A percentile compares a stretch with the other conserved stretches of the same genome.
phyloP scores from a whole-genome alignment of 2,113 vertebrate genomes.

The Ammodytes marinus region DNA sequence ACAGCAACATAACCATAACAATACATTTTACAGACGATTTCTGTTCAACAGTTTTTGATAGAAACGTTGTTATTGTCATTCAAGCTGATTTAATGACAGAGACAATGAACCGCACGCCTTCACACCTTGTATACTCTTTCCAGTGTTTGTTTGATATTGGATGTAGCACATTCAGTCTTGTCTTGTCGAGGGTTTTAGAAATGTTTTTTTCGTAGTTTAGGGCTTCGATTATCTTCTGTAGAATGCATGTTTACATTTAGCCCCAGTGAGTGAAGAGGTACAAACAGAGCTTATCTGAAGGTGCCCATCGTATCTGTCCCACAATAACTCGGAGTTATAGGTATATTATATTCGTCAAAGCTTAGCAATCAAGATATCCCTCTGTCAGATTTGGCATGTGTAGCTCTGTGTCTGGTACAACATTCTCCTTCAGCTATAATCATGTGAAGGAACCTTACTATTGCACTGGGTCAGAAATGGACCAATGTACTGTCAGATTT shows the following conservation, averaged over 20 bases:
- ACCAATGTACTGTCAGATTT: neutral
- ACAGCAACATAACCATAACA: neutral
- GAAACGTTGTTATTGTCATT: no score
- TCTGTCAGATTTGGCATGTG: neutral
- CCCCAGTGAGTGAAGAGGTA: neutral
- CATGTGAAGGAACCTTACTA: neutral
- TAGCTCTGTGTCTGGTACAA: neutral
- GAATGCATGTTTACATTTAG: neutral
- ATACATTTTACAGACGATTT: accelerated
- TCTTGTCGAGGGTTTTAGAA: neutral
- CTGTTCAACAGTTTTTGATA: accelerated
- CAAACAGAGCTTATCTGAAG: neutral
- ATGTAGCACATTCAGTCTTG: neutral
- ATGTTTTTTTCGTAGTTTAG: neutral
- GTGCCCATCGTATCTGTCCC: neutral
- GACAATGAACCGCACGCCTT: neutral
- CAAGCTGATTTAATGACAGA: neutral
- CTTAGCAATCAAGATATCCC: neutral
- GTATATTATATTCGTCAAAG: neutral
- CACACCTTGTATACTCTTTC: neutral
- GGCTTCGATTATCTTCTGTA: neutral
- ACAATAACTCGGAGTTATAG: neutral
- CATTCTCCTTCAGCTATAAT: neutral
- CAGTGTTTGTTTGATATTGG: neutral
- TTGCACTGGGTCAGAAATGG: neutral